Evolutionary conservation across 1,140 invertebrate genomes (phyloP), one percentile per base, ranked within the genome.

Genomic region (Gryon sp.): DNA sequence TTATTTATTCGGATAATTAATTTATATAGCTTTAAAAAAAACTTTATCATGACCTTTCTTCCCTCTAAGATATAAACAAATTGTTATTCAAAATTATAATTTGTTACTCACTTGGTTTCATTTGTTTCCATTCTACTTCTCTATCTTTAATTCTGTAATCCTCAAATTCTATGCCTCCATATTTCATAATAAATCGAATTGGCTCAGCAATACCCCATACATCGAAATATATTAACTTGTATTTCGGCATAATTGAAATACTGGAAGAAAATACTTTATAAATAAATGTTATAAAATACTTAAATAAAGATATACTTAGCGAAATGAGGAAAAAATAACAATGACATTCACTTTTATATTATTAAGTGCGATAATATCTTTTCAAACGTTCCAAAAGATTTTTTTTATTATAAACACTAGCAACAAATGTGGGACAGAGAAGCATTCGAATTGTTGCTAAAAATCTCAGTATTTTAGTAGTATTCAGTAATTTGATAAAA

Each of bases 181-280:
- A 93, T 18, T 90, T 90, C 43, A 94, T 86, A 9, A 95, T 84
- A 62, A 92, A 91, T 55, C 94, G 89, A 60, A 93, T 91, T 2
- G 92, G 90, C 82, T 95, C 93, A 12, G 89, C 93, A 16, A 94
- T 83, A 6, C 92, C 93, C 84, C 90, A 91, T 9, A 92, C 87
- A 78, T 92, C 90, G 84, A 93, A 94, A 75, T 94, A 94, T 48
- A 90, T 92, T 8, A 94, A 30, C n/a, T 70, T 70, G 14, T 60
- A 60, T 9, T 15, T 60, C 9, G 45, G 24, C 66, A 70, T 70
- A 15, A 20, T 59, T 20, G 18, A 15, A 32, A 2, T 4, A 14
- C 36, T 38, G 6, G 53, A 63, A 38, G 0, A 1, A 48, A 28
- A 60, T 26, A 12, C 12, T 19, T 41, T 26, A 30, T 5, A 48